phyloP scores from a whole-genome alignment of 2,888 invertebrate genomes.

The Theretra japonica region DNA sequence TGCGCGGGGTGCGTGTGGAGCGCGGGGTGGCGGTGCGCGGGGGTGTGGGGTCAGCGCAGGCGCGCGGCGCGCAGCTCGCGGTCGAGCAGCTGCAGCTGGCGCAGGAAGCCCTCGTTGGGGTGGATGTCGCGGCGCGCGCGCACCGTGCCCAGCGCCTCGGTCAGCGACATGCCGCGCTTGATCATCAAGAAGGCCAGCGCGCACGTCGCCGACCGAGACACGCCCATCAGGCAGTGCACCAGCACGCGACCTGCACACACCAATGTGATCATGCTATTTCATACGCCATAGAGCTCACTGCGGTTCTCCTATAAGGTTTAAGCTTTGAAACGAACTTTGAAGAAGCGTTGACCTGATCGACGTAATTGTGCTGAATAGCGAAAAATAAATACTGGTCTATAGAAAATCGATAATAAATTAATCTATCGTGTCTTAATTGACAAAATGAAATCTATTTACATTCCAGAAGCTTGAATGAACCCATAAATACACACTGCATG shows the following conservation, averaged over 20 bases:
- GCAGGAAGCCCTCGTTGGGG: conserved; percentile 92
- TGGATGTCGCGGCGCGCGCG: conserved; percentile 89
- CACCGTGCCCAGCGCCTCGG: conserved; percentile 89
- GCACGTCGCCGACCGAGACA: conserved; percentile 92
- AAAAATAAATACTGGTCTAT: too few relatives aligned
- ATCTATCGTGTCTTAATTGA: too few relatives aligned
- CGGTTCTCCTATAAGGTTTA: too few relatives aligned
- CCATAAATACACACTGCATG: neutral
- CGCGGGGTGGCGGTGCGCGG: conserved; percentile 68
- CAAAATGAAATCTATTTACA: too few relatives aligned
- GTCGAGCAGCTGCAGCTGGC: conserved; percentile 89
- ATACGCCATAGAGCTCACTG: too few relatives aligned
- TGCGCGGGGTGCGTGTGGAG: conserved; percentile 79
- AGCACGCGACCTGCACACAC: conserved; percentile 87
- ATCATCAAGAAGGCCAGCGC: conserved; percentile 93
- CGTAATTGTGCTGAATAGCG: too few relatives aligned
- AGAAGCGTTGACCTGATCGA: too few relatives aligned
- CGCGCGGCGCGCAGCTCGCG: conserved; percentile 84
- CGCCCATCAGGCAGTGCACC: conserved; percentile 92
- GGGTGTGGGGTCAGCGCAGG: conserved; percentile 75
- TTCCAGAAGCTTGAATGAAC: neutral
- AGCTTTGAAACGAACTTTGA: too few relatives aligned
- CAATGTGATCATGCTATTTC: neutral
- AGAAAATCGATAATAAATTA: too few relatives aligned
- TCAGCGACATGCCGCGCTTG: conserved; percentile 89